A percentile compares a stretch with the other conserved stretches of the same genome.
Conservation (phyloP, 2,797 vertebrate genomes). For the Chelmon rostratus region DNA sequence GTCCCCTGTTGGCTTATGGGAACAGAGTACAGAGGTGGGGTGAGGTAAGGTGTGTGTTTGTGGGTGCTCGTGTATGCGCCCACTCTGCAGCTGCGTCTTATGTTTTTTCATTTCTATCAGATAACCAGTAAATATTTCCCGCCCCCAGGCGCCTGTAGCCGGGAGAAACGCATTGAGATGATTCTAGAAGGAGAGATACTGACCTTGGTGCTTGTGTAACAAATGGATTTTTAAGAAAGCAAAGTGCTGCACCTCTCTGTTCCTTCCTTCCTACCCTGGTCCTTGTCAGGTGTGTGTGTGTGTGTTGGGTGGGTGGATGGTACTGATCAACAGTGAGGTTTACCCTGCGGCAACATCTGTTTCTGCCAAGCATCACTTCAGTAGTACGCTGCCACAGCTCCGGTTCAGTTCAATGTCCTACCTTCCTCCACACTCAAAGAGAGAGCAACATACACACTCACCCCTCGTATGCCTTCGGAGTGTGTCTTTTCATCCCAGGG, state of each 20-base stretch:
- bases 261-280: constrained; percentile 49
- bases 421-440: constrained; percentile 48
- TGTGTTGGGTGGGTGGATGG: constrained; percentile 52
- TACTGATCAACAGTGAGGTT: constrained; percentile 84
- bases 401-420: constrained; percentile 71
- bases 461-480: constrained; percentile 47
- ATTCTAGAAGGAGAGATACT: constrained; percentile 87
- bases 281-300: constrained; percentile 40
- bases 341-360: constrained; percentile 91
- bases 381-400: constrained; percentile 82
- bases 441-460: constrained; percentile 28
- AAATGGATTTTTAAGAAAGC: constrained; percentile 89
- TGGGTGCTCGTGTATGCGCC: constrained; percentile 34
- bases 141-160: constrained; percentile 54
- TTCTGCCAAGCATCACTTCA: constrained; percentile 84
- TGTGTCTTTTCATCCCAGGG: constrained; percentile 23
- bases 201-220: constrained; percentile 89
- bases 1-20: constrained; percentile 51
- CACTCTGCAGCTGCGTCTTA: constrained; percentile 30
- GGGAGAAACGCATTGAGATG: constrained; percentile 70
- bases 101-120: constrained; percentile 47
- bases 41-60: constrained; percentile 41
- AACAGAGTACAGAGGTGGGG: constrained; percentile 45
- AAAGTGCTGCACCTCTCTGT: constrained; percentile 72
- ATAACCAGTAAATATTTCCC: constrained; percentile 51